Base-by-base conservation (phyloP, 2,113 vertebrate species). In the Colaptes auratus region DNA sequence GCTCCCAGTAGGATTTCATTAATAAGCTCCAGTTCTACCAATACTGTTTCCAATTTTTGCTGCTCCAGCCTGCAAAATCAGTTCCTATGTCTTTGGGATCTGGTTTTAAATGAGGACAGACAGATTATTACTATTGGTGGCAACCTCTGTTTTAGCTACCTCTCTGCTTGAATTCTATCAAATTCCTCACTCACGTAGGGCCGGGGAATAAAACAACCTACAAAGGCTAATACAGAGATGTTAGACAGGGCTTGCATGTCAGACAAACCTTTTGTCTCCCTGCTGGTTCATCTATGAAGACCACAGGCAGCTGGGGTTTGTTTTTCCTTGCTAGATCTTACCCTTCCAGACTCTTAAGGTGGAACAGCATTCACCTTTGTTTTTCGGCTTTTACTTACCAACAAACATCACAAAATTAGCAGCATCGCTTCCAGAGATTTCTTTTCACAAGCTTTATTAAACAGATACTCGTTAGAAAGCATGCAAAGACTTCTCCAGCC, bases 371-470 rank as follows among this genome's bases (percentile, higher is more conserved):
- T 72, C 61, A 59, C 36, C 15, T 64, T 87, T 56, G 36, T 48
- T 85, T 95, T 79, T 59, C 65, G 78, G 46, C 3, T 33, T 25
- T 42, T 35, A 77, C 24, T 70, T 71, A 74, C 31, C 48, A 81
- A 67, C 25, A 94, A 86, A 28, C 0, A n/a, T 10, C 60, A 28
- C 30, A 56, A 39, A 84, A 83, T 73, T 42, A 89, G 7, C 27
- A 86, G 30, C 17, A 77, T 25, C 42, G 12, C 42, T 44, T 44
- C 42, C 42, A 44, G 15, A 44, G 42, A 44, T 16, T 48, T 33
- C 86, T 77, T 69, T 83, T 59, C 0, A 36, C 20, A 0, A 33
- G 59, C 58, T 97, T 97, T 97, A 97, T 95, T 97, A 78, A 92
- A 92, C 46, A 71, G 19, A 48, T 2, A n/a, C 7, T 77, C 35